These are phyloP conservation scores for Marmota flaviventris DNA, from an alignment of 2,113 vertebrate genomes.

Conservation along the genomic window DNA sequence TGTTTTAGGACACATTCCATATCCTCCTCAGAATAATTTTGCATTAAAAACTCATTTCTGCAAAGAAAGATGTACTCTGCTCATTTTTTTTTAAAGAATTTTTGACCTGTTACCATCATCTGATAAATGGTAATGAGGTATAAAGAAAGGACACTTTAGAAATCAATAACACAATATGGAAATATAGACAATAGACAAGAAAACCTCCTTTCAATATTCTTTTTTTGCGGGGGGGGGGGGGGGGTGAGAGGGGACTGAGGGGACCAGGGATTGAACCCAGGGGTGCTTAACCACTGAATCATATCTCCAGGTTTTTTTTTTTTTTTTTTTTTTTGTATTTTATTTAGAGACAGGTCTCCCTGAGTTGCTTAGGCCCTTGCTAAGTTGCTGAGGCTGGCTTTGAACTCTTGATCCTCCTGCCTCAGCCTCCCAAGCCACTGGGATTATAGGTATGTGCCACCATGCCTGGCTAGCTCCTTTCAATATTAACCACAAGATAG, in stretches of 20 bases:
- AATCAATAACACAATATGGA: not conserved
- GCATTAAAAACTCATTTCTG: not conserved
- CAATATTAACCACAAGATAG: not conserved
- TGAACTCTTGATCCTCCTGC: too few relatives aligned
- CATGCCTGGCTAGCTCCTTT: not conserved
- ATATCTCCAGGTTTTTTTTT: too few relatives aligned
- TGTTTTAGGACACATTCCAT: not conserved
- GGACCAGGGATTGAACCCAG: too few relatives aligned
- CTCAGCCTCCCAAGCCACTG: too few relatives aligned
- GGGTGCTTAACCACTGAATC: too few relatives aligned
- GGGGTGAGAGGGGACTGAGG: too few relatives aligned
- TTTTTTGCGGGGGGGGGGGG: too few relatives aligned
- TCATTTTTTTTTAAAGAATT: not conserved
- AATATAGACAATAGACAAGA: not conserved
- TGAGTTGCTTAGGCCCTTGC: too few relatives aligned
- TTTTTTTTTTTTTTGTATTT: too few relatives aligned
- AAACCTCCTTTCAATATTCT: not conserved
- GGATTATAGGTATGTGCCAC: too few relatives aligned
- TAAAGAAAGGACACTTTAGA: not conserved
- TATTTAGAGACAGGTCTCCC: too few relatives aligned
- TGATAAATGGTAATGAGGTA: constrained; percentile 35
- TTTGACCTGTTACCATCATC: constrained; percentile 29
- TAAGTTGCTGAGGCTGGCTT: too few relatives aligned
- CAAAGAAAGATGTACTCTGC: not conserved
- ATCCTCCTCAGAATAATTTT: not conserved